A percentile compares a stretch with the other conserved stretches of the same genome.
Evolutionary conservation across 2,113 vertebrate species (phyloP).

Genomic region (Myxocyprinus asiaticus): DNA sequence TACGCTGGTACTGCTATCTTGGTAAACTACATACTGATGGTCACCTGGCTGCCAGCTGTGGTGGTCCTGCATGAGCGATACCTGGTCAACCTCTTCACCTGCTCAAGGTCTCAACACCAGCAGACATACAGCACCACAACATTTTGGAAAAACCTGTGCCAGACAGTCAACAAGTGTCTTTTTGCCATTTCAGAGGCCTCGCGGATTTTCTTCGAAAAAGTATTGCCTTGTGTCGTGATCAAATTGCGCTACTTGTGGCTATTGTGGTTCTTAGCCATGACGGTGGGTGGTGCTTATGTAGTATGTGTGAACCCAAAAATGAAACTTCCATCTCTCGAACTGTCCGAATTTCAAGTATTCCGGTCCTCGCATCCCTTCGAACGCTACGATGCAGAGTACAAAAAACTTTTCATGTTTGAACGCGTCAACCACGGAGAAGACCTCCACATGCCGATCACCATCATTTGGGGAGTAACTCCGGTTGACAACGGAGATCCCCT

Average conservation of each 20-base stretch:
- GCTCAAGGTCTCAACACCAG: constrained; percentile 78
- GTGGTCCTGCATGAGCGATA: constrained; percentile 95
- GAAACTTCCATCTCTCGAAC: constrained; percentile 92
- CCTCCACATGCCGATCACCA: constrained; percentile 96
- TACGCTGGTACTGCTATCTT: constrained; percentile 96
- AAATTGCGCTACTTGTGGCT: constrained; percentile 96
- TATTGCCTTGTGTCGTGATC: constrained; percentile 91
- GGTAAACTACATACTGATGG: constrained; percentile 96
- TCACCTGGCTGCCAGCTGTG: constrained; percentile 95
- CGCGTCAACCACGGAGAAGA: constrained; percentile 94
- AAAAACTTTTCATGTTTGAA: constrained; percentile 98
- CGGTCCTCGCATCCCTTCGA: constrained; percentile 94
- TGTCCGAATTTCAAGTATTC: constrained; percentile 96
- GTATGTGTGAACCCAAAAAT: constrained; percentile 96
- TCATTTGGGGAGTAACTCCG: constrained; percentile 92
- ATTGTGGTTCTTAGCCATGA: constrained; percentile 91
- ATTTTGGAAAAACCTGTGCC: constrained; percentile 80
- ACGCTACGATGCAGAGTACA: constrained; percentile 93
- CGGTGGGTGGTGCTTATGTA: constrained; percentile 89
- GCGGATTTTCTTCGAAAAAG: constrained; percentile 93
- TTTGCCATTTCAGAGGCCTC: constrained; percentile 85
- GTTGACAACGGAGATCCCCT: constrained; percentile 92
- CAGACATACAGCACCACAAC: constrained; percentile 66
- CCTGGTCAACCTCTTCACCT: constrained; percentile 84
- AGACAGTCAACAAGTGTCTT: constrained; percentile 77